A percentile compares a stretch with the other conserved stretches of the same genome.
These are phyloP conservation scores for Perodicticus potto DNA, from an alignment of 2,797 vertebrate genomes.

Conservation along the genomic window DNA sequence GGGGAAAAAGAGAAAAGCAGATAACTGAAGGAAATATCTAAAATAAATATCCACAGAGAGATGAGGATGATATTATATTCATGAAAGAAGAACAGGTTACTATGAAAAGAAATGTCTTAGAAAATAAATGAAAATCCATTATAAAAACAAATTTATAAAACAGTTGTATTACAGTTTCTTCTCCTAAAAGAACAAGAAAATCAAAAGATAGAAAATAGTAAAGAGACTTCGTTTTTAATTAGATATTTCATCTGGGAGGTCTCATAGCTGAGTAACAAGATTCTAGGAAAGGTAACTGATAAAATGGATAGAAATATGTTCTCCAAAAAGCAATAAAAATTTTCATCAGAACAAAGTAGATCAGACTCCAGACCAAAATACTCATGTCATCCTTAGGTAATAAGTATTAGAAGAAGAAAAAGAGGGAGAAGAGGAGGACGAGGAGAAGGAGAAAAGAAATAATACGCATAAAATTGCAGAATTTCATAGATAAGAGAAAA, in stretches of 20 bases:
- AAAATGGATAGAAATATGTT: neutral
- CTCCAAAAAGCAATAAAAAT: neutral
- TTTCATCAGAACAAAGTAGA: neutral
- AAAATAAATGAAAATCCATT: neutral
- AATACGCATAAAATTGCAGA: neutral
- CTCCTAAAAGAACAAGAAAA: neutral
- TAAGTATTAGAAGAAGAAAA: neutral
- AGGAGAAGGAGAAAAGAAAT: too few relatives aligned
- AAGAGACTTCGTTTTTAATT: neutral
- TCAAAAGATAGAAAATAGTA: neutral
- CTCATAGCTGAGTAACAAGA: neutral
- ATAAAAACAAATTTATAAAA: neutral
- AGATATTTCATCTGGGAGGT: neutral
- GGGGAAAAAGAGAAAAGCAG: neutral
- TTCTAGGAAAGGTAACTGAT: neutral
- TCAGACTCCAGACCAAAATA: neutral
- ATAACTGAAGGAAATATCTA: neutral
- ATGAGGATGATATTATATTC: neutral
- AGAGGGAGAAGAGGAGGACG: neutral
- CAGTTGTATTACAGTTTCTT: neutral
- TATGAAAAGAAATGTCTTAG: slow-evolving; percentile 26
- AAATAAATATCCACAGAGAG: slow-evolving; percentile 31
- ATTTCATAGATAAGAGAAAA: neutral
- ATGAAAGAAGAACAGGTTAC: slow-evolving; percentile 2
- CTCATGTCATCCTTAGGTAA: neutral